These are phyloP conservation scores for Phataginus tetradactyla DNA, from an alignment of 2,797 vertebrate species.

Conservation along the genomic window DNA sequence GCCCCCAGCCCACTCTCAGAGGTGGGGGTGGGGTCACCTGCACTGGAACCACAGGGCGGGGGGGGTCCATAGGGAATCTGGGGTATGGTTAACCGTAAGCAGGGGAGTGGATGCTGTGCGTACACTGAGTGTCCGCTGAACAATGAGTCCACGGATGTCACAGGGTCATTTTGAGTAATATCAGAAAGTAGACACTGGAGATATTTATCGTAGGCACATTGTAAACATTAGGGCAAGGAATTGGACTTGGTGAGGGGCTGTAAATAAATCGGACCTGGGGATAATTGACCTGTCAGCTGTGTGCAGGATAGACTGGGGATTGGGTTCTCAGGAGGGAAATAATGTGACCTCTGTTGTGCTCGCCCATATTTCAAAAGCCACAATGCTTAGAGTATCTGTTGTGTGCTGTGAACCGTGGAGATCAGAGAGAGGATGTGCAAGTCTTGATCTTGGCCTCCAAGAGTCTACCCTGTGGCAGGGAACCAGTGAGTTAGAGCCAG, in stretches of 20 bases:
- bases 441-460: background rate
- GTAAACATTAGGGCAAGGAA: background rate
- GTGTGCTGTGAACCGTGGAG: background rate
- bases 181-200: background rate
- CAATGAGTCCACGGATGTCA: background rate
- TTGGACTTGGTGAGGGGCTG: background rate
- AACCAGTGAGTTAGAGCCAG: background rate
- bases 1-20: background rate
- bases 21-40: background rate
- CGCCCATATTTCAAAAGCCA: background rate
- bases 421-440: background rate
- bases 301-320: background rate
- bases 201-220: background rate
- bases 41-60: background rate
- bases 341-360: background rate
- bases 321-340: background rate
- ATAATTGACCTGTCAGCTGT: constrained; percentile 25
- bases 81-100: background rate
- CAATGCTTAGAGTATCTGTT: background rate
- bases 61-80: background rate
- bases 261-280: constrained; percentile 15
- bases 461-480: background rate
- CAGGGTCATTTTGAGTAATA: background rate
- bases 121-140: background rate
- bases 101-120: background rate